A percentile compares a stretch with the other conserved stretches of the same genome.
Conservation (phyloP, 2,797 vertebrate species). For the Megalops cyprinoides region DNA sequence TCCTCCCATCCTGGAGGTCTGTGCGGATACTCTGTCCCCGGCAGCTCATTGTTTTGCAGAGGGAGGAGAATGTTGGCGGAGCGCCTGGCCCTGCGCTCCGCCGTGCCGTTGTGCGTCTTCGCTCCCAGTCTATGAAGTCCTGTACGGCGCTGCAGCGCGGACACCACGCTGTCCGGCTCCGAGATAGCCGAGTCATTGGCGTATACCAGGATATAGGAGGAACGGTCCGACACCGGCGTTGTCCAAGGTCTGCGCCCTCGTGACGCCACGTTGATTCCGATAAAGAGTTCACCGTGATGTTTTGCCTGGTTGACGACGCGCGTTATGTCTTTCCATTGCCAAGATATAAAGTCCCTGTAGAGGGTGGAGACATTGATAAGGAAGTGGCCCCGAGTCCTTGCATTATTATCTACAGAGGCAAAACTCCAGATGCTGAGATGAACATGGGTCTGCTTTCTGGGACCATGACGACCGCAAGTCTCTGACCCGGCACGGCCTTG, state of each 20-base stretch:
- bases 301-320: constrained; percentile 80
- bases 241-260: constrained; percentile 66
- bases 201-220: constrained; percentile 91
- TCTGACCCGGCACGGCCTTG: constrained; percentile 60
- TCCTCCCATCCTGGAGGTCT: constrained; percentile 80
- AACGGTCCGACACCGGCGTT: constrained; percentile 66
- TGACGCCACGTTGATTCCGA: constrained; percentile 79
- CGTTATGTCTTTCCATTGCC: constrained; percentile 94
- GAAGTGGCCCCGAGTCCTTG: constrained; percentile 76
- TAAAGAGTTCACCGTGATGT: constrained; percentile 76
- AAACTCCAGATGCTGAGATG: constrained; percentile 83
- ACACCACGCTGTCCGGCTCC: constrained; percentile 86
- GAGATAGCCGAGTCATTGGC: constrained; percentile 93
- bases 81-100: constrained; percentile 70
- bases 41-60: constrained; percentile 92
- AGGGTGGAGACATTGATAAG: constrained; percentile 76
- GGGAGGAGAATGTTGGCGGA: constrained; percentile 78
- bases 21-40: constrained; percentile 84
- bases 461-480: constrained; percentile 53
- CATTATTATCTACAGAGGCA: constrained; percentile 67
- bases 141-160: constrained; percentile 78
- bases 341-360: constrained; percentile 73
- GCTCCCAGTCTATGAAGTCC: constrained; percentile 55
- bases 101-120: constrained; percentile 57
- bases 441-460: constrained; percentile 69